Evolutionary conservation across 2,888 invertebrate species (phyloP).

Genomic region (Polydrusus cervinus): DNA sequence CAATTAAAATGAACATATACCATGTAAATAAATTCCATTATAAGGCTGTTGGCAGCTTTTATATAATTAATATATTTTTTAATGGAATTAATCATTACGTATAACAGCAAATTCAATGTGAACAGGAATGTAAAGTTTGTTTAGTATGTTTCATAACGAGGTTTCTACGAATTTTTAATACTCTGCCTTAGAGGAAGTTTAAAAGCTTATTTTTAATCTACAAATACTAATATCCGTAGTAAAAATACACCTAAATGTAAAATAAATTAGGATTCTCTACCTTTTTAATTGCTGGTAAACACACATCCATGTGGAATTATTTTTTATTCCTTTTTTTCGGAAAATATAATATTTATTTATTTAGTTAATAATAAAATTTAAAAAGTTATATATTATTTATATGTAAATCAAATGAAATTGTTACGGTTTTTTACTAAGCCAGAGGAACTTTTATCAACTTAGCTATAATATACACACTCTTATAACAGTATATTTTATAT

Average conservation of each 20-base stretch:
- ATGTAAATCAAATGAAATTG: no score
- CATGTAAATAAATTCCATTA: constrained; percentile 7
- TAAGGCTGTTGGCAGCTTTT: constrained; percentile 3
- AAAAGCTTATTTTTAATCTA: constrained; percentile 12
- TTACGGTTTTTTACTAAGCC: no score
- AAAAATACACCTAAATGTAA: constrained; percentile 1
- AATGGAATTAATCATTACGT: constrained; percentile 10
- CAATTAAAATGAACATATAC: constrained; percentile 17
- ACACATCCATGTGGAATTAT: no score
- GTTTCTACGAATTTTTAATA: constrained; percentile 12
- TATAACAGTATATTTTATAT: no score
- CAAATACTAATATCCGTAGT: constrained; percentile 8
- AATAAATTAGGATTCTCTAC: background rate
- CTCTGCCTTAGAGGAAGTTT: constrained; percentile 15
- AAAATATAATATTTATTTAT: no score
- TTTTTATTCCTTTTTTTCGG: no score
- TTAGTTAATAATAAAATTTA: no score
- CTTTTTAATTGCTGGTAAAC: no score
- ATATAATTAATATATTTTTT: constrained; percentile 13
- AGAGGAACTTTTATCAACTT: no score
- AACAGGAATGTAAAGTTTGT: constrained; percentile 22
- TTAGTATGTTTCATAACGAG: background rate
- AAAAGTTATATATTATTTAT: no score
- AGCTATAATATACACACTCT: no score
- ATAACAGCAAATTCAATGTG: constrained; percentile 11